Conservation (phyloP, 2,113 vertebrate species). For the Glareola pratincola region DNA sequence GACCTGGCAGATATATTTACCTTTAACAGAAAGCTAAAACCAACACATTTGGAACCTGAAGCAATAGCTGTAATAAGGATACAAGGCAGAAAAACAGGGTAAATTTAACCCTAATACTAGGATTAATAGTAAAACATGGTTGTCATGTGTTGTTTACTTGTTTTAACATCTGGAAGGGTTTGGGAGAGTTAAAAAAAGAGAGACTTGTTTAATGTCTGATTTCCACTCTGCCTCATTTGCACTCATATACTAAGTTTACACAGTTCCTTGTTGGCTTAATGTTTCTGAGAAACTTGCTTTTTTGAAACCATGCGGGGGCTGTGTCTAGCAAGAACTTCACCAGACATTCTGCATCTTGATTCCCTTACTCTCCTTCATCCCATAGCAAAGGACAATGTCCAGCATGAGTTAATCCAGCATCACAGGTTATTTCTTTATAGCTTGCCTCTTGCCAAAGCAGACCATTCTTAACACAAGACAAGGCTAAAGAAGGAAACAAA, state of each 20-base stretch:
- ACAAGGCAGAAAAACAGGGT: conserved; percentile 28
- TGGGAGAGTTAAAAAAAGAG: conserved; percentile 3
- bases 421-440: conserved; percentile 5
- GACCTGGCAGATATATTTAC: neutral
- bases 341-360: neutral
- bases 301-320: neutral
- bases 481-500: conserved; percentile 62
- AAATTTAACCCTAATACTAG: conserved; percentile 47
- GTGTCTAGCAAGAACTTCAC: neutral
- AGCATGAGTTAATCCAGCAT: neutral
- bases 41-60: conserved; percentile 33
- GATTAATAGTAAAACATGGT: conserved; percentile 56
- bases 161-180: conserved; percentile 69
- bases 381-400: neutral
- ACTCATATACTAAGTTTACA: conserved; percentile 21
- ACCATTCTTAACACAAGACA: neutral
- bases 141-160: conserved; percentile 46
- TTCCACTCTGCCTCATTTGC: conserved; percentile 49
- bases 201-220: conserved; percentile 40
- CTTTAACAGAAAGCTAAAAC: conserved; percentile 59
- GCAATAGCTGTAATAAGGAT: conserved; percentile 2
- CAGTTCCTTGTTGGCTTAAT: neutral
- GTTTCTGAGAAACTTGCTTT: neutral
- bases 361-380: neutral
- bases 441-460: neutral